phyloP scores from a whole-genome alignment of 2,797 vertebrate genomes.

The Oophaga sylvatica region DNA sequence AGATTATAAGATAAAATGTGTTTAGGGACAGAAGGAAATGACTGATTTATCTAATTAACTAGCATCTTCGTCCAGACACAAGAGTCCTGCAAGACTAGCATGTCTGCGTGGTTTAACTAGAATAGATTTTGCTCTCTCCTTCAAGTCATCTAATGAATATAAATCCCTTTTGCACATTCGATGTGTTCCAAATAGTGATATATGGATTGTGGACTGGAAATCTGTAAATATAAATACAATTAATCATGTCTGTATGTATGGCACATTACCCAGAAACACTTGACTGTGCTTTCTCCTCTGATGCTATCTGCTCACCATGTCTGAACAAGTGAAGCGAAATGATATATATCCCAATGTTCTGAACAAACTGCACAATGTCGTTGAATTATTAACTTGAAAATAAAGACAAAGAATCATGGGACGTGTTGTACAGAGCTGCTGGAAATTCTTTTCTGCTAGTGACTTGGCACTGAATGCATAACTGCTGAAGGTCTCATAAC shows the following conservation, averaged over 20 bases:
- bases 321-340: constrained; percentile 51
- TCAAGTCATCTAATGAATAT: constrained; percentile 40
- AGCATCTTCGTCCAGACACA: constrained; percentile 5
- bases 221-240: constrained; percentile 57
- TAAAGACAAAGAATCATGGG: constrained; percentile 57
- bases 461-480: constrained; percentile 38
- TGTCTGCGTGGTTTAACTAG: constrained; percentile 29
- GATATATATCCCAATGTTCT: constrained; percentile 57
- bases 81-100: constrained; percentile 12
- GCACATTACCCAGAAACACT: constrained; percentile 53
- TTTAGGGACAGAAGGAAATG: neutral
- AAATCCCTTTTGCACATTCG: constrained; percentile 45
- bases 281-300: constrained; percentile 42
- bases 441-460: constrained; percentile 38
- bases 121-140: constrained; percentile 34
- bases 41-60: constrained; percentile 39
- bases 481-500: constrained; percentile 30
- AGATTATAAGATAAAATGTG: constrained; percentile 15
- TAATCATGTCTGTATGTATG: constrained; percentile 49
- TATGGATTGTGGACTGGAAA: constrained; percentile 47
- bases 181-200: constrained; percentile 47
- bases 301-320: constrained; percentile 46
- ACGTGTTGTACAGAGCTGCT: constrained; percentile 29
- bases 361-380: constrained; percentile 56
- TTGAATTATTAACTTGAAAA: constrained; percentile 57